These are phyloP conservation scores for Meleagris gallopavo DNA, from an alignment of 2,113 vertebrate genomes.

Conservation along the genomic window DNA sequence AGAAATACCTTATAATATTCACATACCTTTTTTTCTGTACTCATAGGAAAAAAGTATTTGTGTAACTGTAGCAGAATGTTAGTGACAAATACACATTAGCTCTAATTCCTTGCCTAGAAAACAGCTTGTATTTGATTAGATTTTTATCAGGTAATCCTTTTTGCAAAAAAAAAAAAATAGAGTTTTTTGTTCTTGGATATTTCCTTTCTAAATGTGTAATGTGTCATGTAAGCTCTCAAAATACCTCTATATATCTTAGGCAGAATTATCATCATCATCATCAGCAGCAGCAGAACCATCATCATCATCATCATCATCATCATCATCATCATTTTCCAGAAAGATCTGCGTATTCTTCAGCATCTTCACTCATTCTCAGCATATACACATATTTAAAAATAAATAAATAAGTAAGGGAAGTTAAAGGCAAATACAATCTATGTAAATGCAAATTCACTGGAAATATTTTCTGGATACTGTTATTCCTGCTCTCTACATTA, in stretches of 20 bases:
- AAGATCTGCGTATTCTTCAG: neutral
- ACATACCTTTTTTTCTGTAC: neutral
- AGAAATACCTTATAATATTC: neutral
- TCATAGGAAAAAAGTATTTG: neutral
- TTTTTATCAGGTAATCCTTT: neutral
- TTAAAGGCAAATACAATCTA: neutral
- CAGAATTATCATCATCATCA: no score
- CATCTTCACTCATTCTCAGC: neutral
- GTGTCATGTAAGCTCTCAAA: neutral
- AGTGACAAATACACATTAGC: neutral
- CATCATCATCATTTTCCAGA: no score
- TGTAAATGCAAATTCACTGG: neutral
- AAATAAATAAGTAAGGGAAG: neutral
- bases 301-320: no score
- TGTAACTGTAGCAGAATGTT: neutral
- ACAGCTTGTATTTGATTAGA: rapidly evolving
- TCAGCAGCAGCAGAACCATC: no score
- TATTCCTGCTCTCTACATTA: neutral
- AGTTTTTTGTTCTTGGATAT: neutral
- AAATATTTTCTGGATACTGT: neutral
- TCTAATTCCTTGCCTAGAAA: neutral
- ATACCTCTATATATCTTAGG: neutral
- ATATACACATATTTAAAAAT: neutral
- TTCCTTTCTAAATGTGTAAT: neutral
- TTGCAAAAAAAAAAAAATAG: neutral